Conservation (phyloP, 2,113 vertebrate genomes). For the Petaurus breviceps region DNA sequence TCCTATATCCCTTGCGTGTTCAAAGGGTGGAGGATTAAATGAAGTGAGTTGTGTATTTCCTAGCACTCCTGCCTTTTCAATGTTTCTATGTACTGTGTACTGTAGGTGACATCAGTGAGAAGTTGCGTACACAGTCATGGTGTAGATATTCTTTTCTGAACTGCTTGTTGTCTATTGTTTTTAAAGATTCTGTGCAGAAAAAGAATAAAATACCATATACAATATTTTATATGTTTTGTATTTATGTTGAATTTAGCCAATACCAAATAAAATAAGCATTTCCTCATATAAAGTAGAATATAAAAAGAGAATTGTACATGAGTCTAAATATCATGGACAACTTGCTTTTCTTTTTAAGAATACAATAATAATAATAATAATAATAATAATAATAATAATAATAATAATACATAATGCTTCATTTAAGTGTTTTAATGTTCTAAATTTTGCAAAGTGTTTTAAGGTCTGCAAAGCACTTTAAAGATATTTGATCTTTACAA, state of each 20-base stretch:
- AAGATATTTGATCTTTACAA: not conserved
- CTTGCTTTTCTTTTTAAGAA: not conserved
- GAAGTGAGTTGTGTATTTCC: not conserved
- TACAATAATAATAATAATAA: too few species aligned
- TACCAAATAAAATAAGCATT: not conserved
- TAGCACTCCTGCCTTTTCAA: not conserved
- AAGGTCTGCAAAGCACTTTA: not conserved
- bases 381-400: too few species aligned
- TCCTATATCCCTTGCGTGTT: not conserved
- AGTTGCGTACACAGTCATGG: not conserved
- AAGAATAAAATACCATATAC: not conserved
- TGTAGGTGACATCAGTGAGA: not conserved
- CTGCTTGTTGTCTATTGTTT: not conserved
- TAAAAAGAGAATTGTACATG: not conserved
- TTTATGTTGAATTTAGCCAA: not conserved
- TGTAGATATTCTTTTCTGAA: not conserved
- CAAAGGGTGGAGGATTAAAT: not conserved
- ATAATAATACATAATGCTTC: not conserved
- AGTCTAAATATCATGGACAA: not conserved
- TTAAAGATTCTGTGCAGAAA: not conserved
- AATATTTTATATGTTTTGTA: not conserved
- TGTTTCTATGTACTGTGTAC: not conserved
- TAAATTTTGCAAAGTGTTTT: not conserved
- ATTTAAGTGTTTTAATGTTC: not conserved
- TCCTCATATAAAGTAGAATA: not conserved